Conservation (phyloP, 23 tunicate genomes). For the Halocynthia aurantium region DNA sequence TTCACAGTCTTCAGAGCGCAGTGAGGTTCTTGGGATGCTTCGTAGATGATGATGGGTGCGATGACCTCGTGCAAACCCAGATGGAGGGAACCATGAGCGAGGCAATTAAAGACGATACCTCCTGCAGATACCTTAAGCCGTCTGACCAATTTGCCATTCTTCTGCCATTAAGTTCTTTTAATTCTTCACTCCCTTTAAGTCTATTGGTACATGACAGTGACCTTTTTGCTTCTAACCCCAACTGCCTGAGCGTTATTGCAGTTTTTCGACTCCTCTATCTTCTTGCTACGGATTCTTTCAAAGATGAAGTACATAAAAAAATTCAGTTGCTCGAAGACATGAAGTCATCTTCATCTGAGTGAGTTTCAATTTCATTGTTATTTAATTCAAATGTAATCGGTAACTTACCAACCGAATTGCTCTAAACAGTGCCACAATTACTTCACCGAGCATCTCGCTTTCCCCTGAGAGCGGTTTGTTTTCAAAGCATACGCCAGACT, state of each 20-base stretch:
- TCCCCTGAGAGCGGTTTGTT: neutral
- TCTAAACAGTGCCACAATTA: neutral
- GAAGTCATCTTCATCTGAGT: constrained; percentile 26
- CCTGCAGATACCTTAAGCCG: neutral
- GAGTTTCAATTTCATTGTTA: neutral
- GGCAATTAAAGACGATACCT: neutral
- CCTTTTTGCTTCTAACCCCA: neutral
- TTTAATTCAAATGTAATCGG: too few relatives aligned
- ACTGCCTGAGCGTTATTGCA: constrained; percentile 9
- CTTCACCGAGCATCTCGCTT: neutral
- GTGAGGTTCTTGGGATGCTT: constrained; percentile 51
- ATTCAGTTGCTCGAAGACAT: constrained; percentile 45
- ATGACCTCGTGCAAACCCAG: neutral
- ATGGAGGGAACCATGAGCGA: neutral
- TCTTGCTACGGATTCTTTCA: constrained; percentile 49
- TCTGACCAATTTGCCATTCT: neutral
- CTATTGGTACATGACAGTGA: neutral
- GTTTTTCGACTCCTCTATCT: constrained; percentile 46
- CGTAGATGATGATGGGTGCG: neutral
- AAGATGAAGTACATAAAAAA: constrained; percentile 40
- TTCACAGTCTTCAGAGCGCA: constrained; percentile 37
- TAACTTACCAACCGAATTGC: too few relatives aligned
- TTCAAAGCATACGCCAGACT: constrained; percentile 4
- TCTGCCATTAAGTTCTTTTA: constrained; percentile 1
- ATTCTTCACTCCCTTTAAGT: constrained; percentile 7